Base-by-base conservation (phyloP, 2,888 invertebrate species). In the Carpatolechia fugitivella region DNA sequence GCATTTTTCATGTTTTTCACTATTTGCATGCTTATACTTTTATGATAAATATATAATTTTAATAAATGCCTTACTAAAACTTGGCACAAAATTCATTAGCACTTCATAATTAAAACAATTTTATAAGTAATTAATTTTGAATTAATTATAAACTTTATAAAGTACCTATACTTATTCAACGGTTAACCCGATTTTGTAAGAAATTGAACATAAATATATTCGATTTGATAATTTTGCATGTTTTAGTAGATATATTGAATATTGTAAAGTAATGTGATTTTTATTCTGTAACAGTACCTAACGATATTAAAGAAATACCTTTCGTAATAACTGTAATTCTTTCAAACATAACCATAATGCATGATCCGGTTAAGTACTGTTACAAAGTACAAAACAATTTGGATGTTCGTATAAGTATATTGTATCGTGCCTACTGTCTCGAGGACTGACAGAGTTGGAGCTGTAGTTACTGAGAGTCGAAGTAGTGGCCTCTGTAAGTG, bases 151-250 rank as follows among this genome's bases (percentile, higher is more conserved):
- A 24, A 44, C n/a, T 20, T 44, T n/a, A 20, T 24, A n/a, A 44
- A n/a, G n/a, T n/a, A n/a, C n/a, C n/a, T 24, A 24, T 18, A 5
- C n/a, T 24, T 8, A 18, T n/a, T n/a, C 20, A 44, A 44, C 44
- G 29, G 44, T n/a, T n/a, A n/a, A 44, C 44, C 52, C 41, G 57
- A 62, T 66, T 63, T 51, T 47, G 14, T 29, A 47, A 30, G 13
- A n/a, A 3, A 31, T 29, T 14, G n/a, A 31, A 47, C 13, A 11
- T 13, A 41, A 16, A 41, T 11, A 20, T 20, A n/a, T 24, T 29
- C 13, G 36, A 54, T 48, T 31, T 64, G 31, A 31, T 65, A 60
- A 66, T 66, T 60, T 62, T 65, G 75, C 75, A 75, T 72, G 75
- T 62, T 68, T 65, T 60, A 55, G 65, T 72, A 69, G 62, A 54